phyloP scores from a whole-genome alignment of 2,113 vertebrate species.

The Phodopus roborovskii region DNA sequence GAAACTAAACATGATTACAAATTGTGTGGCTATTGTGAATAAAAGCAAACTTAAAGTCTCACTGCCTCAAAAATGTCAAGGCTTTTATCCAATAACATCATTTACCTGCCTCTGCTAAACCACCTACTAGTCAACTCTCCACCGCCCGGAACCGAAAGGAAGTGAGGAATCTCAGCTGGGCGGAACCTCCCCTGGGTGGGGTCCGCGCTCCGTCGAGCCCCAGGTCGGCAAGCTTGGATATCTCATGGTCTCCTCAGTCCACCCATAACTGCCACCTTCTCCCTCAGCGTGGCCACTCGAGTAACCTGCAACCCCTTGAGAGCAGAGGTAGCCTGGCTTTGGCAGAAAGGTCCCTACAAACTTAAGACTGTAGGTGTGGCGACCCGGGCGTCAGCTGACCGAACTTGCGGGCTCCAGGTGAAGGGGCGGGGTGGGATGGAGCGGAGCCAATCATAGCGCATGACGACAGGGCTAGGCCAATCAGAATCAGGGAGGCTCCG shows the following conservation, averaged over 20 bases:
- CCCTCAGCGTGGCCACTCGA: not conserved
- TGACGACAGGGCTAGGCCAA: slow-evolving; percentile 63
- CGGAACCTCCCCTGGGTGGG: not conserved
- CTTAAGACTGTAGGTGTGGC: not conserved
- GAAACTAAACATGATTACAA: slow-evolving; percentile 7
- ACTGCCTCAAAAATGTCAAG: not conserved
- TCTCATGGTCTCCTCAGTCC: not conserved
- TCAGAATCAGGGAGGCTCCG: slow-evolving; percentile 24
- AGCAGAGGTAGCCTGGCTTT: no score
- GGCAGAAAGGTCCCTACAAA: no score
- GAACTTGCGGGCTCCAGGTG: slow-evolving; percentile 29
- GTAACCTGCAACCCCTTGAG: no score
- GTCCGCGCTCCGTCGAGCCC: not conserved
- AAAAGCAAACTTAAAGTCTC: not conserved
- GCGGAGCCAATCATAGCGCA: slow-evolving; percentile 51
- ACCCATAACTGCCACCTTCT: not conserved
- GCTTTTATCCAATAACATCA: not conserved
- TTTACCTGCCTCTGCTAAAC: not conserved
- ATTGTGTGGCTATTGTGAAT: not conserved
- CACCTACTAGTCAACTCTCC: not conserved
- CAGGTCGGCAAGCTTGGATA: not conserved
- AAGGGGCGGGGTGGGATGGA: not conserved
- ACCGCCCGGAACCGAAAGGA: not conserved
- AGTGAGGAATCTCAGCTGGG: not conserved
- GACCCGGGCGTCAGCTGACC: rapidly evolving